phyloP scores from a whole-genome alignment of 2,113 vertebrate genomes.

The Phrynosoma platyrhinos region DNA sequence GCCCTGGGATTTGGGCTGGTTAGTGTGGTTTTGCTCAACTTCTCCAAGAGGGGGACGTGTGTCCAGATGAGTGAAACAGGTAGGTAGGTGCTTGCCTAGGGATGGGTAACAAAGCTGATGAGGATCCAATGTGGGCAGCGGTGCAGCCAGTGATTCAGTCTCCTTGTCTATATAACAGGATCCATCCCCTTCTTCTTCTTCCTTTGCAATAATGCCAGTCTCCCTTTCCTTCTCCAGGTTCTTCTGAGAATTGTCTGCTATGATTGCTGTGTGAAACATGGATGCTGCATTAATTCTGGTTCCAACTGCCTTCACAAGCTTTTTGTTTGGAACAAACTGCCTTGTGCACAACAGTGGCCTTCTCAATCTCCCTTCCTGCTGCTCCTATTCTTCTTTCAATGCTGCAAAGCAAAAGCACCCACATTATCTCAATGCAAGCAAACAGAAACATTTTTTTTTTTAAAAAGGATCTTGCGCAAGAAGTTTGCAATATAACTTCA shows the following conservation, averaged over 20 bases:
- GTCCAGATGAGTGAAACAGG: accelerated
- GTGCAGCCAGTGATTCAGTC: not conserved
- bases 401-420: constrained; percentile 29
- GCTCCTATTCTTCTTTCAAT: constrained; percentile 11
- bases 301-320: accelerated
- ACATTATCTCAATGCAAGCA: not conserved
- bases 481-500: not conserved
- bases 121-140: accelerated
- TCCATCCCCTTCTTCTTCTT: constrained; percentile 34
- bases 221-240: not conserved
- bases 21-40: not conserved
- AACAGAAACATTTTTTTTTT: not conserved
- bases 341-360: not conserved
- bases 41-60: not conserved
- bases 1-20: not conserved
- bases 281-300: not conserved
- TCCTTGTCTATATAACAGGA: constrained; percentile 1
- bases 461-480: not conserved
- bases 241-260: not conserved
- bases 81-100: not conserved
- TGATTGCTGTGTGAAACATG: not conserved
- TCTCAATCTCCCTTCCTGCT: not conserved
- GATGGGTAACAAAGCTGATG: constrained; percentile 36
- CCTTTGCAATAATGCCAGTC: not conserved
- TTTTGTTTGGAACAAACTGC: constrained; percentile 1